Percentiles rank a stretch among this genome's conserved stretches.
These are phyloP conservation scores for Jaculus jaculus DNA, from an alignment of 2,113 vertebrate genomes.

Conservation along the genomic window DNA sequence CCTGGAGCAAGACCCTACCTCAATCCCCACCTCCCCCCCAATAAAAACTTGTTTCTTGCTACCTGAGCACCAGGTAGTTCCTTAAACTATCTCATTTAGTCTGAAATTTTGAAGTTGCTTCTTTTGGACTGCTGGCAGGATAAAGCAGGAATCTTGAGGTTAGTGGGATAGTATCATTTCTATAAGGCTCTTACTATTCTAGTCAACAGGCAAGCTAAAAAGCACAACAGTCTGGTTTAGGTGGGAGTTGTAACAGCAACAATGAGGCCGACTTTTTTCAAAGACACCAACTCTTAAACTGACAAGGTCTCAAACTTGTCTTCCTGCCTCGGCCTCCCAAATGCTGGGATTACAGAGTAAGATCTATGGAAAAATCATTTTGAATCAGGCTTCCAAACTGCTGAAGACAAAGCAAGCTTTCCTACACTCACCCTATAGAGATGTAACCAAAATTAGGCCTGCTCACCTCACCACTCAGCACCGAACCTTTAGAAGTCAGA, in stretches of 20 bases:
- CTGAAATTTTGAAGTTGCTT: background rate
- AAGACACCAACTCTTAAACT: background rate
- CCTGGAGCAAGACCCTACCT: no score
- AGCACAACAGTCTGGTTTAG: background rate
- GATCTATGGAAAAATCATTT: background rate
- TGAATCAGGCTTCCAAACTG: background rate
- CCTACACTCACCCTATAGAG: background rate
- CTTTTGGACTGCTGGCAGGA: background rate
- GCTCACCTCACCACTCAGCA: background rate
- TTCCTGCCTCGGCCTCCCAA: background rate
- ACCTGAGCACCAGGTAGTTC: no score
- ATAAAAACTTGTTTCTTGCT: no score
- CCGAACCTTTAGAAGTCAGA: conserved; percentile 44
- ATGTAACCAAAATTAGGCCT: background rate
- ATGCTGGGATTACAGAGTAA: background rate
- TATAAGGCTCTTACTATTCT: background rate
- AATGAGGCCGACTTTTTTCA: background rate
- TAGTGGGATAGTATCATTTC: background rate
- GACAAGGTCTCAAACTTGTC: background rate
- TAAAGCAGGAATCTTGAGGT: background rate
- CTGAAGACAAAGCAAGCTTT: background rate
- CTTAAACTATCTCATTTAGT: no score
- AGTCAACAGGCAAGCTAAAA: background rate
- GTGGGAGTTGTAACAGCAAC: background rate
- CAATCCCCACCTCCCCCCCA: no score